Percentiles rank a stretch among this genome's conserved stretches.
Evolutionary conservation across 2,888 invertebrate genomes (phyloP).

Genomic region (Peribatodes rhomboidaria): DNA sequence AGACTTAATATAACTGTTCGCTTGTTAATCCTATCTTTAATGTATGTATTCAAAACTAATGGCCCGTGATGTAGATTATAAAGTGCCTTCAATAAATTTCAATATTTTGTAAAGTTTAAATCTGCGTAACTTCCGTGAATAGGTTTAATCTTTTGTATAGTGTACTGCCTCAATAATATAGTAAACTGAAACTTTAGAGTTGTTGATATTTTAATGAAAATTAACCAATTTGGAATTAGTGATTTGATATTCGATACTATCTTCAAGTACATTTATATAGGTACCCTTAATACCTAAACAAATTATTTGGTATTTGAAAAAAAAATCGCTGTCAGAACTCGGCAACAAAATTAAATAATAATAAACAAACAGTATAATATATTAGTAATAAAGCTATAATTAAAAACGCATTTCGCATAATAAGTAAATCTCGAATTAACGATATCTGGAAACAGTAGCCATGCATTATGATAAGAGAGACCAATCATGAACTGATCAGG

Average conservation of each 20-base stretch:
- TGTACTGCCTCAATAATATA: constrained; percentile 15
- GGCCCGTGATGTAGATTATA: constrained; percentile 31
- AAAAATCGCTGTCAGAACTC: neutral
- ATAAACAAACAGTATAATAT: neutral
- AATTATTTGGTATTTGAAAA: neutral
- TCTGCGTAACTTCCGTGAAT: constrained; percentile 21
- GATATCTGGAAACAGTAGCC: neutral
- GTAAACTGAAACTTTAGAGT: neutral
- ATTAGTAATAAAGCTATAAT: neutral
- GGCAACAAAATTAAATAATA: neutral
- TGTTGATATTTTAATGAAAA: constrained; percentile 3
- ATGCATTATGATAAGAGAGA: neutral
- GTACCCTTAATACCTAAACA: neutral
- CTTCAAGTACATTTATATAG: neutral
- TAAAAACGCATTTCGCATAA: neutral
- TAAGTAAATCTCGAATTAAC: neutral
- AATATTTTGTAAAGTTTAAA: constrained; percentile 35
- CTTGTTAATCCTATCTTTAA: constrained; percentile 33
- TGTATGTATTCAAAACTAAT: constrained; percentile 22
- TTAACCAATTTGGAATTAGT: neutral
- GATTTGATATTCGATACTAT: neutral
- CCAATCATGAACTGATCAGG: too few species aligned
- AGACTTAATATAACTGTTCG: constrained; percentile 32
- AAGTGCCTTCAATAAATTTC: constrained; percentile 40
- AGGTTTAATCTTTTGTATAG: constrained; percentile 6